Conservation (phyloP, 1,140 invertebrate species). For the Achatina immaculata region DNA sequence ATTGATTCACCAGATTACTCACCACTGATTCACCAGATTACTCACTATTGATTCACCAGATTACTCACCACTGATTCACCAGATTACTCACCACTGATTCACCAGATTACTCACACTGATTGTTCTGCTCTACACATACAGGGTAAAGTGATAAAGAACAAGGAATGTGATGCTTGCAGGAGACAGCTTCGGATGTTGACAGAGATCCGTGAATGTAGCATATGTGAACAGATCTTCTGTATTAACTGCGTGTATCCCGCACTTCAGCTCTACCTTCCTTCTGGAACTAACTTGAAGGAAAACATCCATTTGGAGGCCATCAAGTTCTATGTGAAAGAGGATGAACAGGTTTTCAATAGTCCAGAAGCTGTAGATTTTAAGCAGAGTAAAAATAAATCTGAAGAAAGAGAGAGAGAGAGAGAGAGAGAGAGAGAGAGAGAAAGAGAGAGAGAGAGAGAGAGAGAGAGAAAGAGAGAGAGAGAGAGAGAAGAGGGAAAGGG, state of each 20-base stretch:
- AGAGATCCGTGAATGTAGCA: background rate
- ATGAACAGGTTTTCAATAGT: background rate
- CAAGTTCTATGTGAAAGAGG: background rate
- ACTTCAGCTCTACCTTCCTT: constrained; percentile 15
- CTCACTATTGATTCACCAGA: too few species aligned
- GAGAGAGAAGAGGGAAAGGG: too few species aligned
- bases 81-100: too few species aligned
- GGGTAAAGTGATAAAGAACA: background rate
- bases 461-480: too few species aligned
- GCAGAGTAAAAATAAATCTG: too few species aligned
- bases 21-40: too few species aligned
- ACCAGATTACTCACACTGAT: too few species aligned
- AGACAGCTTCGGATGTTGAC: background rate
- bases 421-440: too few species aligned
- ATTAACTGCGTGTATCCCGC: background rate
- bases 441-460: too few species aligned
- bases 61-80: too few species aligned
- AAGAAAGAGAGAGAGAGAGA: too few species aligned
- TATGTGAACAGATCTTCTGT: constrained; percentile 20
- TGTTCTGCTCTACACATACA: background rate
- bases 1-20: too few species aligned
- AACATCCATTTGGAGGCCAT: background rate
- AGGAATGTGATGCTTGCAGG: constrained; percentile 8
- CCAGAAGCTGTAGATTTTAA: background rate
- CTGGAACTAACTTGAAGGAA: constrained; percentile 2